phyloP scores from a whole-genome alignment of 2,797 vertebrate genomes.

The Discoglossus pictus region DNA sequence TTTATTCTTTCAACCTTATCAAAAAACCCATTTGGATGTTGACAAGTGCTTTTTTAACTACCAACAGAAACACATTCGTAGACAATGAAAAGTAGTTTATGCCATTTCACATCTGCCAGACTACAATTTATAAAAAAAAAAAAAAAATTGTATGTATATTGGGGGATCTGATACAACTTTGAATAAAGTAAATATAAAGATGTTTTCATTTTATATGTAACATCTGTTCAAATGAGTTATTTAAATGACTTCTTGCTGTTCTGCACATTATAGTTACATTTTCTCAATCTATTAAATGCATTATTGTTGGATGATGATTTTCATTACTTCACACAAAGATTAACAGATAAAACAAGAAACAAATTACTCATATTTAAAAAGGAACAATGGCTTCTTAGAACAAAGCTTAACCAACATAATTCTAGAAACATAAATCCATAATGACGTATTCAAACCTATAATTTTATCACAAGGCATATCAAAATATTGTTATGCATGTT shows the following conservation, averaged over 20 bases:
- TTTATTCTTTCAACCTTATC: conserved; percentile 38
- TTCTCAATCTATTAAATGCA: neutral
- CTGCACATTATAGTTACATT: neutral
- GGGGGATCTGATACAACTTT: no score
- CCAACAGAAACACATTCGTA: conserved; percentile 1
- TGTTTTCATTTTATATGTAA: conserved; percentile 11
- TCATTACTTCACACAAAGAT: no score
- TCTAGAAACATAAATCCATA: no score
- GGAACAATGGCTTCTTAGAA: no score
- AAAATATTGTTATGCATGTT: no score
- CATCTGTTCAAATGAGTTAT: conserved; percentile 28
- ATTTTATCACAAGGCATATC: no score
- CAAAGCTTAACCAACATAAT: no score
- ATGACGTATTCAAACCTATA: no score
- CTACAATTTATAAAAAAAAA: conserved; percentile 29
- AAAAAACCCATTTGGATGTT: conserved; percentile 19
- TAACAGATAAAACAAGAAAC: no score
- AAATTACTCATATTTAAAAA: no score
- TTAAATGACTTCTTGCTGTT: conserved; percentile 16
- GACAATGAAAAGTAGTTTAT: conserved; percentile 22
- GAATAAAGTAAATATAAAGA: neutral
- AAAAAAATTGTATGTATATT: neutral
- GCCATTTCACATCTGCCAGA: conserved; percentile 38
- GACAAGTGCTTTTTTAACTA: conserved; percentile 25
- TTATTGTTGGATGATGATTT: no score